Base-by-base conservation (phyloP, 2,797 vertebrate genomes). In the Danio albolineatus region DNA sequence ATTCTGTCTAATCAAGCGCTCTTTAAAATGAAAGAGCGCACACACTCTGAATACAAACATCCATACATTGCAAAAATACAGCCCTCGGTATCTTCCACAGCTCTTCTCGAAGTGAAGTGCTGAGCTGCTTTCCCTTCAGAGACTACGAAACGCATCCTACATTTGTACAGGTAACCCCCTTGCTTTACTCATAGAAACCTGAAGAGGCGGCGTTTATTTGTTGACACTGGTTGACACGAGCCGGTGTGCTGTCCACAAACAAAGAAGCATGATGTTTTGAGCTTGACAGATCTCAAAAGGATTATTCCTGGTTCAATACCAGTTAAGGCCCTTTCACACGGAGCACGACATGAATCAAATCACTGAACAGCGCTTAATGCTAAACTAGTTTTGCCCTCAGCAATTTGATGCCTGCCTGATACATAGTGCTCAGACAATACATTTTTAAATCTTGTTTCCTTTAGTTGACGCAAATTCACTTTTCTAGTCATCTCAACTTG, bases 1-100 rank as follows among this genome's bases (percentile, higher is more conserved):
- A 91, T 91, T 90, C 89, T 87, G 89, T 91, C 91, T 92, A 91
- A 92, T 92, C 91, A 91, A 86, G 88, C 87, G 85, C 88, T 87
- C 89, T 91, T 91, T 76, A 90, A 92, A 90, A 93, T 71, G 65
- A 79, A 75, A 70, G 12, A 10, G 17, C 19, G 8, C 39, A 70
- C 61, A 69, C 75, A 76, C 53, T 14, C 48, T 54, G 61, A 78
- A 77, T 73, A 66, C 53, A 60, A 62, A 75, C 38, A 6, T 79
- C 12, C 28, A 70, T 64, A 79, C 28, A 71, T 76, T 71, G 67
- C 48, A 38, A 21, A 44, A n/a, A n/a, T n/a, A 57, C 60, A 41
- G 41, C 69, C 53, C 13, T 39, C 17, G 2, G 56, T 57, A 38
- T 14, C 13, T 49, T 38, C 6, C 48, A 19, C 10, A 71, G 71